Conservation (phyloP, 2,113 vertebrate species). For the Hepsetus odoe region DNA sequence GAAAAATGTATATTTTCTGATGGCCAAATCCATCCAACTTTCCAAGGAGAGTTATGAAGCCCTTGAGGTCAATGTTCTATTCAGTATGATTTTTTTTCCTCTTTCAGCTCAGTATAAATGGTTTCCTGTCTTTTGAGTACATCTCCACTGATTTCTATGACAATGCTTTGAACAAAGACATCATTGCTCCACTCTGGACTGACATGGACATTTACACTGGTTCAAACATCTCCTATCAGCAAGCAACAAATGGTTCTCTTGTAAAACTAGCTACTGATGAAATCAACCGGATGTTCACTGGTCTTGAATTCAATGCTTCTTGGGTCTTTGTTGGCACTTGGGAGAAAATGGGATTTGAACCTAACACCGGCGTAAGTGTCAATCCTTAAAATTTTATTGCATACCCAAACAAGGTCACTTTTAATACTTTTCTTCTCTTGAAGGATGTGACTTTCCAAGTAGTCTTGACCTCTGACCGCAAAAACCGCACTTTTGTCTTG, state of each 20-base stretch:
- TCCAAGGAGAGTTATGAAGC: no score
- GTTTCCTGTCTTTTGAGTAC: neutral
- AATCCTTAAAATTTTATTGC: neutral
- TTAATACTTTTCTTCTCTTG: neutral
- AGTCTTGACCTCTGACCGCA: neutral
- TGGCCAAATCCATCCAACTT: no score
- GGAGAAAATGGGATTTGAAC: neutral
- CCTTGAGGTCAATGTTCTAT: no score
- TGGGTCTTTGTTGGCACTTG: slow-evolving; percentile 16
- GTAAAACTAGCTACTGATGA: neutral
- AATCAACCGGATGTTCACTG: slow-evolving; percentile 3
- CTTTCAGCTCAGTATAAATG: neutral
- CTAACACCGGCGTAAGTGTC: neutral
- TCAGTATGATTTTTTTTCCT: no score
- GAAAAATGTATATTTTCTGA: no score
- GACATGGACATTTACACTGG: neutral
- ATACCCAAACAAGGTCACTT: neutral
- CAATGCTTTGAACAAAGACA: neutral
- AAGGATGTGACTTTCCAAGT: slow-evolving; percentile 27
- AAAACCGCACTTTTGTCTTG: neutral
- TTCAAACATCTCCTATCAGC: neutral
- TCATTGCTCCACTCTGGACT: slow-evolving; percentile 21
- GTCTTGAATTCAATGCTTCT: neutral
- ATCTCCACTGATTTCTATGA: neutral
- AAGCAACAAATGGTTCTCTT: neutral